Conservation (phyloP, 2,797 vertebrate genomes). For the Galaxias olidus region DNA sequence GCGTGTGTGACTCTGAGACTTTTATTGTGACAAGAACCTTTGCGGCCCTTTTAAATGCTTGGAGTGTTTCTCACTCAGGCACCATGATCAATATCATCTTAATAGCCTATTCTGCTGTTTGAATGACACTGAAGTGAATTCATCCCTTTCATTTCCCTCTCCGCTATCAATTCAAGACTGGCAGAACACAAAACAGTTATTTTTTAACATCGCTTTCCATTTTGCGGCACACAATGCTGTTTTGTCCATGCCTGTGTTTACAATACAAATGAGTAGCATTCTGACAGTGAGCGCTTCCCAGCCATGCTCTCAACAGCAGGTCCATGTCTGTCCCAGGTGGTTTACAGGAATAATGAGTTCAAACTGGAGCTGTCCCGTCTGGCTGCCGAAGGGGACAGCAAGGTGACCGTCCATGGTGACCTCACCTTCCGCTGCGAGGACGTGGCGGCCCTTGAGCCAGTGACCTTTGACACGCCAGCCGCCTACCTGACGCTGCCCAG, state of each 20-base stretch:
- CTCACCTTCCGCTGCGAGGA: slow-evolving; percentile 89
- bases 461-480: slow-evolving; percentile 85
- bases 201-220: slow-evolving; percentile 2
- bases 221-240: neutral
- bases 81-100: slow-evolving; percentile 30
- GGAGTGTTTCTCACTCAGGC: slow-evolving; percentile 11
- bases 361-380: slow-evolving; percentile 90
- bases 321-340: slow-evolving; percentile 73
- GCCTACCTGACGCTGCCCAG: slow-evolving; percentile 85
- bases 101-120: slow-evolving; percentile 27
- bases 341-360: slow-evolving; percentile 98
- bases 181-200: slow-evolving; percentile 27
- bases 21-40: slow-evolving; percentile 10
- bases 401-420: slow-evolving; percentile 89
- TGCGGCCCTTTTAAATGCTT: slow-evolving; percentile 11
- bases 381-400: slow-evolving; percentile 86
- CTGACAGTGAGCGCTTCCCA: neutral
- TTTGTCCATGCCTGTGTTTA: slow-evolving; percentile 40
- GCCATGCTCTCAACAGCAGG: slow-evolving; percentile 35
- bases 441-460: slow-evolving; percentile 88
- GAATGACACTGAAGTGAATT: slow-evolving; percentile 27
- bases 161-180: slow-evolving; percentile 20
- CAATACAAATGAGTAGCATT: slow-evolving; percentile 34
- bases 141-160: slow-evolving; percentile 23
- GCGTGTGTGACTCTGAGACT: slow-evolving; percentile 14